Percentiles rank a stretch among this genome's conserved stretches.
Evolutionary conservation across 2,797 vertebrate genomes (phyloP).

Genomic region (Gymnodraco acuticeps): DNA sequence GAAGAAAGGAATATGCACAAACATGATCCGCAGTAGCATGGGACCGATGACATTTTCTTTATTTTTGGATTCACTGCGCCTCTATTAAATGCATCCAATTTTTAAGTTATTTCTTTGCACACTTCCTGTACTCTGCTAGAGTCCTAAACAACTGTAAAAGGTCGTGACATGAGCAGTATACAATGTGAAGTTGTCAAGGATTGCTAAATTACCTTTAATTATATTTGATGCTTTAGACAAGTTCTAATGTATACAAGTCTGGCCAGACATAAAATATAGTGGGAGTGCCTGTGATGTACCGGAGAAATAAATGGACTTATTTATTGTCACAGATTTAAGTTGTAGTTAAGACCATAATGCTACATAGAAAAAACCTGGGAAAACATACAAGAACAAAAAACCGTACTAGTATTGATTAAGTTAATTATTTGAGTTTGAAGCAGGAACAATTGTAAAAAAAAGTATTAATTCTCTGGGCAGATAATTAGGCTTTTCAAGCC

Average conservation of each 20-base stretch:
- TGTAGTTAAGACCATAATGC: too few relatives aligned
- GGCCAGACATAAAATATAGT: conserved; percentile 7
- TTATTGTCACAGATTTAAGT: too few relatives aligned
- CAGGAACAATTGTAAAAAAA: too few relatives aligned
- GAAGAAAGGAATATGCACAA: conserved; percentile 54
- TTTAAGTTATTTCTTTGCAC: conserved; percentile 13
- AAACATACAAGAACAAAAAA: too few relatives aligned
- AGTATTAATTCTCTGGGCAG: too few relatives aligned
- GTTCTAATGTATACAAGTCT: conserved; percentile 9
- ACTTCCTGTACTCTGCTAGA: not conserved
- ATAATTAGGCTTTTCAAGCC: too few relatives aligned
- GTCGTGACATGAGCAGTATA: not conserved
- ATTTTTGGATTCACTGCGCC: conserved; percentile 13
- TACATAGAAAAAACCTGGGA: too few relatives aligned
- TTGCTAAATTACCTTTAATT: conserved; percentile 34
- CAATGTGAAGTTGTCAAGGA: conserved; percentile 9
- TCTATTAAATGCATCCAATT: conserved; percentile 31
- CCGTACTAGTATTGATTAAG: too few relatives aligned
- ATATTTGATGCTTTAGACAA: conserved; percentile 16
- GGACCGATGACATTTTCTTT: not conserved
- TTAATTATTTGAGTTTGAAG: too few relatives aligned
- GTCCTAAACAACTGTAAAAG: conserved; percentile 16
- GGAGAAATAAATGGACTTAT: not conserved
- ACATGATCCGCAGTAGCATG: conserved; percentile 27
- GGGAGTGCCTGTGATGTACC: not conserved